Evolutionary conservation across 2,113 vertebrate species (phyloP).

Genomic region (Hiodon alosoides): DNA sequence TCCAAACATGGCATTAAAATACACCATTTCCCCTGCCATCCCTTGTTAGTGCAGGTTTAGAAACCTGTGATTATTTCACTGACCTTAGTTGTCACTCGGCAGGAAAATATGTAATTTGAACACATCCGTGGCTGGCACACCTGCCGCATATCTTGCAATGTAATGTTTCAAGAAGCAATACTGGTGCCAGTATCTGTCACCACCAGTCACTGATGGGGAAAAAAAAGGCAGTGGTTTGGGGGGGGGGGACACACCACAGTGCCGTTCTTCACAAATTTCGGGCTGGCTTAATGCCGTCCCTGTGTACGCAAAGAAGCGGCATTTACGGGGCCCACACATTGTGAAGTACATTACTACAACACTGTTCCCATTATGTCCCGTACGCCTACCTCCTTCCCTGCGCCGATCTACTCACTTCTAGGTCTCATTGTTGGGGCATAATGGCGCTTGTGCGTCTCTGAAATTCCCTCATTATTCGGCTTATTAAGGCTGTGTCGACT

Average conservation of each 20-base stretch:
- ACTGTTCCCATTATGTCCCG: slow-evolving; percentile 74
- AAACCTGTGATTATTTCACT: slow-evolving; percentile 81
- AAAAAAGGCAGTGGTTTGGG: neutral
- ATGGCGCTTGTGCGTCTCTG: slow-evolving; percentile 79
- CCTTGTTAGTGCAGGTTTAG: slow-evolving; percentile 79
- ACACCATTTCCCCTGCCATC: slow-evolving; percentile 69
- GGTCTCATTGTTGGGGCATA: slow-evolving; percentile 81
- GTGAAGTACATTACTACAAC: slow-evolving; percentile 71
- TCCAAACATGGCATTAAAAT: slow-evolving; percentile 65
- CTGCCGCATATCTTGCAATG: slow-evolving; percentile 83
- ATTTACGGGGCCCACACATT: slow-evolving; percentile 76
- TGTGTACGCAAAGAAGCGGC: slow-evolving; percentile 77
- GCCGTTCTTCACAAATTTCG: slow-evolving; percentile 78
- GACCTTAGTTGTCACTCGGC: slow-evolving; percentile 80
- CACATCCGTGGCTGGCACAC: slow-evolving; percentile 69
- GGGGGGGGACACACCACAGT: slow-evolving; percentile 44
- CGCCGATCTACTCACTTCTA: slow-evolving; percentile 70
- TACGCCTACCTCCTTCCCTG: slow-evolving; percentile 72
- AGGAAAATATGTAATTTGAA: slow-evolving; percentile 83
- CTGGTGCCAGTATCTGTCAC: slow-evolving; percentile 77
- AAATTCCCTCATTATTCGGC: slow-evolving; percentile 84
- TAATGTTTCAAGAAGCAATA: slow-evolving; percentile 69
- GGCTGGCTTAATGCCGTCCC: slow-evolving; percentile 77
- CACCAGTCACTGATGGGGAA: slow-evolving; percentile 58
- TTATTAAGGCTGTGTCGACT: slow-evolving; percentile 78